Evolutionary conservation across 1,140 invertebrate genomes (phyloP).

Genomic region (Zaprionus davidi): DNA sequence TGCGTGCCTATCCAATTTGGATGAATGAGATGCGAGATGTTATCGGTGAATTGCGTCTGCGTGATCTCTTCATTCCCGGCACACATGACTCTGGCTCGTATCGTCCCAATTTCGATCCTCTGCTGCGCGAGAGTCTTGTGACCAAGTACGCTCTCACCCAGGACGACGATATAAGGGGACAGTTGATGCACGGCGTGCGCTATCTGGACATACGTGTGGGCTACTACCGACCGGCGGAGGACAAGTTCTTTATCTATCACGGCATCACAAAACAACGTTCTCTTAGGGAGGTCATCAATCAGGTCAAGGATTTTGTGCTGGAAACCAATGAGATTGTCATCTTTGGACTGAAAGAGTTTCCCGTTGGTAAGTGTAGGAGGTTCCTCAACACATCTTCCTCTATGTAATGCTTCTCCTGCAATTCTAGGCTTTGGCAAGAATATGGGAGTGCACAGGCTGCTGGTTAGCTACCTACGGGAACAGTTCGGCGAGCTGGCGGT

Average conservation of each 20-base stretch:
- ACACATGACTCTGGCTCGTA: conserved; percentile 88
- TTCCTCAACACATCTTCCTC: background rate
- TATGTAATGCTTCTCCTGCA: background rate
- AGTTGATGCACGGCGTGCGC: conserved; percentile 86
- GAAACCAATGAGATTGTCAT: conserved; percentile 88
- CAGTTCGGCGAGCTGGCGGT: conserved; percentile 85
- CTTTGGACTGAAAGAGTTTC: conserved; percentile 88
- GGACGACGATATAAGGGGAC: conserved; percentile 86
- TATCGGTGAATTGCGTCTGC: conserved; percentile 84
- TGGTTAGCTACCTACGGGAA: conserved; percentile 85
- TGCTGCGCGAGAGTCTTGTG: conserved; percentile 80
- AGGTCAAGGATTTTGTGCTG: conserved; percentile 86
- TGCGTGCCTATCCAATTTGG: conserved; percentile 86
- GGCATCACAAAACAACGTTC: conserved; percentile 85
- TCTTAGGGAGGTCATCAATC: conserved; percentile 85
- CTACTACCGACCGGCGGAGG: conserved; percentile 83
- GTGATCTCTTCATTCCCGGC: conserved; percentile 87
- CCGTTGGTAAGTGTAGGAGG: conserved; percentile 84
- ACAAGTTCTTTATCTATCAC: conserved; percentile 86
- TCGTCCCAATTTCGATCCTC: conserved; percentile 80
- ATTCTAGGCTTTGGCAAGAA: conserved; percentile 83
- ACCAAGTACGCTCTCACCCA: conserved; percentile 85
- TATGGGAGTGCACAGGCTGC: conserved; percentile 84
- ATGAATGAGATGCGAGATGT: conserved; percentile 85
- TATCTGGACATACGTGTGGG: conserved; percentile 87